These are phyloP conservation scores for Microchirus variegatus DNA, from an alignment of 2,797 vertebrate species.

Conservation along the genomic window DNA sequence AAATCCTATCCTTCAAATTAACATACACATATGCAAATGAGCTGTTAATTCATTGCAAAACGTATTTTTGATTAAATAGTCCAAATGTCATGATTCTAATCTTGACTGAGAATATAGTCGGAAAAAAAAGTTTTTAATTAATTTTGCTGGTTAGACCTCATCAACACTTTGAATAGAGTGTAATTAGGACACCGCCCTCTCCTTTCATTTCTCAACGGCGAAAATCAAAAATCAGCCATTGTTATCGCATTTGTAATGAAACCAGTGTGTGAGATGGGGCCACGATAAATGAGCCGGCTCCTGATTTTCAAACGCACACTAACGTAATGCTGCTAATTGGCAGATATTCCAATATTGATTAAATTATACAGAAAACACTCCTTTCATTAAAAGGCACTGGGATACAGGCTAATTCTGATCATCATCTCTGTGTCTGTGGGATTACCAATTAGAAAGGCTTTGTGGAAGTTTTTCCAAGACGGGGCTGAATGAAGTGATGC, in stretches of 20 bases:
- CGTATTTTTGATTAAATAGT: constrained; percentile 85
- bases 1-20: constrained; percentile 78
- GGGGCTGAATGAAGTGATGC: constrained; percentile 43
- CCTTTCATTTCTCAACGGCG: constrained; percentile 71
- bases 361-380: constrained; percentile 80
- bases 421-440: constrained; percentile 67
- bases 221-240: constrained; percentile 82
- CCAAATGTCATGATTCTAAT: constrained; percentile 86
- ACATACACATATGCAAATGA: constrained; percentile 82
- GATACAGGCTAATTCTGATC: constrained; percentile 77
- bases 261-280: constrained; percentile 77
- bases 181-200: constrained; percentile 79
- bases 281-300: constrained; percentile 73
- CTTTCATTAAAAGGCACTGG: constrained; percentile 73
- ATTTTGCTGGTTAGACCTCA: constrained; percentile 86
- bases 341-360: constrained; percentile 87
- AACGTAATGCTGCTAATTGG: constrained; percentile 84
- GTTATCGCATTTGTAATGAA: constrained; percentile 84
- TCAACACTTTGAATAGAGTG: constrained; percentile 83
- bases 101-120: constrained; percentile 63
- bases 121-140: constrained; percentile 78
- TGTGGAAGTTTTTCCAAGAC: constrained; percentile 57
- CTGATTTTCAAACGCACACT: constrained; percentile 77
- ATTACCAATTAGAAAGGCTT: constrained; percentile 76
- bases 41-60: constrained; percentile 82